These are phyloP conservation scores for Rhynchophorus ferrugineus DNA, from an alignment of 1,140 invertebrate genomes.

Conservation along the genomic window DNA sequence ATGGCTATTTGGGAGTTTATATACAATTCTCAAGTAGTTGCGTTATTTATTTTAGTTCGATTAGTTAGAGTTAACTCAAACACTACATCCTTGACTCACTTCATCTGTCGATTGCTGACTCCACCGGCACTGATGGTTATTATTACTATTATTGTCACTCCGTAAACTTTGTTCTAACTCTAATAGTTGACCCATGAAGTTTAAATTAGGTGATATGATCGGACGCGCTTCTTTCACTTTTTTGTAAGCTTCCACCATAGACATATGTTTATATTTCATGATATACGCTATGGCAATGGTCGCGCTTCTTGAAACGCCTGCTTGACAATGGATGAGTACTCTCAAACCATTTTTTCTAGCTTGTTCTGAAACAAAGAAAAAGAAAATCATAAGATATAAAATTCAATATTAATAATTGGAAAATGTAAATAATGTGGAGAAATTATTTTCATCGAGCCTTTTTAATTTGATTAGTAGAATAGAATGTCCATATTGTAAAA, in stretches of 20 bases:
- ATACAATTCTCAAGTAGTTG: background rate
- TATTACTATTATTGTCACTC: conserved; percentile 42
- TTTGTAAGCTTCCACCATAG: conserved; percentile 85
- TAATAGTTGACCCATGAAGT: conserved; percentile 92
- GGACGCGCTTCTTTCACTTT: conserved; percentile 77
- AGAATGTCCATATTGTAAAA: background rate
- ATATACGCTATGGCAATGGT: conserved; percentile 93
- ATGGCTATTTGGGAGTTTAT: conserved; percentile 19
- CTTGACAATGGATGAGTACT: conserved; percentile 91
- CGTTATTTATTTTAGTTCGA: no score
- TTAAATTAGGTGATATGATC: conserved; percentile 94
- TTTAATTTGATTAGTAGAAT: no score
- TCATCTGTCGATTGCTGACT: conserved; percentile 46
- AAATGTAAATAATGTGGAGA: no score
- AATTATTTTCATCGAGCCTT: no score
- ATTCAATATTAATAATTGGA: no score
- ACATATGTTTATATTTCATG: conserved; percentile 79
- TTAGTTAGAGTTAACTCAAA: conserved; percentile 39
- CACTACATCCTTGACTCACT: conserved; percentile 49
- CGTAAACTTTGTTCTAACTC: conserved; percentile 73
- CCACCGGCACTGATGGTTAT: conserved; percentile 48
- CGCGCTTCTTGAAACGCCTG: conserved; percentile 88
- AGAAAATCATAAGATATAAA: background rate
- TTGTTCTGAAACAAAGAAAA: conserved; percentile 65
- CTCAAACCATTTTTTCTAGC: conserved; percentile 67